These are phyloP conservation scores for Spongilla lacustris DNA, from an alignment of 37 sponge, comb jelly and placozoan genomes.

Conservation along the genomic window DNA sequence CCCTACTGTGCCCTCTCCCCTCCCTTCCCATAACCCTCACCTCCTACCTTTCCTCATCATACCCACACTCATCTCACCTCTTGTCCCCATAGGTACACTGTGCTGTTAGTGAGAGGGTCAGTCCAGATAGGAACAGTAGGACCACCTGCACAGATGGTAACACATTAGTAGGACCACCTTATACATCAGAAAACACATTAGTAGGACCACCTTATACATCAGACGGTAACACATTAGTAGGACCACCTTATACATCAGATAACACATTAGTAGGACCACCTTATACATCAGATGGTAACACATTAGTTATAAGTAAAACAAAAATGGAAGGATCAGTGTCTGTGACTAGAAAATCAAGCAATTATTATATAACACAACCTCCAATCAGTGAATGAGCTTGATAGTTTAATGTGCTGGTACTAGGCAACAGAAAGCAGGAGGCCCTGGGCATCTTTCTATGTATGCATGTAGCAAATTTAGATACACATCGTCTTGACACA, in stretches of 20 bases:
- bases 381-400: too few species aligned
- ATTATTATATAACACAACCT: too few species aligned
- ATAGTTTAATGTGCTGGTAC: too few species aligned
- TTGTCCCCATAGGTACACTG: slow-evolving; percentile 62
- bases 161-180: not conserved
- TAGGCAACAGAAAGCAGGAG: too few species aligned
- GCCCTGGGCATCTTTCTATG: too few species aligned
- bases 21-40: not conserved
- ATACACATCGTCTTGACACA: too few species aligned
- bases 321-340: too few species aligned
- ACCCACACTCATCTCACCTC: slow-evolving; percentile 9
- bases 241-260: not conserved
- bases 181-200: not conserved
- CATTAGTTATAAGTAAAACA: too few species aligned
- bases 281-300: not conserved
- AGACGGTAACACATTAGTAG: not conserved
- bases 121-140: slow-evolving; percentile 44
- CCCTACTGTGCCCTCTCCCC: not conserved
- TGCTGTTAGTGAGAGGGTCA: slow-evolving; percentile 67
- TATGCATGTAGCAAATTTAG: too few species aligned
- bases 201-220: not conserved
- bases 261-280: not conserved
- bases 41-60: not conserved
- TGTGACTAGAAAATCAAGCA: too few species aligned
- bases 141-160: slow-evolving; percentile 34